Evolutionary conservation across 35 echinoderm and acorn worm species (phyloP), one percentile per base, ranked within the genome.

Genomic region (Patiria miniata): DNA sequence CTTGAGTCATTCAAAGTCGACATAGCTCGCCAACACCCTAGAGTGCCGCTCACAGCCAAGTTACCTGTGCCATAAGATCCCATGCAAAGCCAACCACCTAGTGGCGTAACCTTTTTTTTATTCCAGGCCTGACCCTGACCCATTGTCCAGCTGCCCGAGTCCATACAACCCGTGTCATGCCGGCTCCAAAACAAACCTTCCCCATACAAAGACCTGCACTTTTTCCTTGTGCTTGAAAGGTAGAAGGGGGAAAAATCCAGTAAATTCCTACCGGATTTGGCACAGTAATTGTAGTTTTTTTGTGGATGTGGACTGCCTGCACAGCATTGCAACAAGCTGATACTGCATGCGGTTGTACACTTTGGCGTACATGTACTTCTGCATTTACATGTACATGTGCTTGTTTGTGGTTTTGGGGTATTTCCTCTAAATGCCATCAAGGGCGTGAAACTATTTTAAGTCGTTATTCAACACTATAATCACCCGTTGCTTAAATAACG

Each of bases 101-200:
- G 65, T 73, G 65, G 26, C 34, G 23, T 34, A 73, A 73, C 65
- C 65, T 34, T 23, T 30, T n/a, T 47, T 47, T 73, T 73, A 73
- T 73, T 22, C 65, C 65, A 28, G 14, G 19, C 65, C 65, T 73
- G 65, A 73, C 65, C 65, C 65, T 73, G 65, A 73, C 65, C 65
- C 8, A 73, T 73, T 73, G 65, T 73, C 65, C 65, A 73, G 65
- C 26, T 73, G 65, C 65, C 65, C 65, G 34, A 73, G 34, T 12
- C 65, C 65, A 73, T 73, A 73, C 65, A 73, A 34, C 34, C 65
- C 29, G 65, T 73, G 34, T 73, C 65, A 73, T 73, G 65, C 10
- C 26, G 34, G 65, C 65, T 73, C 65, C 65, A 73, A 73, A 73
- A 73, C 65, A 73, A 73, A 73, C 65, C 65, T 73, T n/a, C 34